phyloP scores from a whole-genome alignment of 2,888 invertebrate species.

The Ditylenchus weischeri region DNA sequence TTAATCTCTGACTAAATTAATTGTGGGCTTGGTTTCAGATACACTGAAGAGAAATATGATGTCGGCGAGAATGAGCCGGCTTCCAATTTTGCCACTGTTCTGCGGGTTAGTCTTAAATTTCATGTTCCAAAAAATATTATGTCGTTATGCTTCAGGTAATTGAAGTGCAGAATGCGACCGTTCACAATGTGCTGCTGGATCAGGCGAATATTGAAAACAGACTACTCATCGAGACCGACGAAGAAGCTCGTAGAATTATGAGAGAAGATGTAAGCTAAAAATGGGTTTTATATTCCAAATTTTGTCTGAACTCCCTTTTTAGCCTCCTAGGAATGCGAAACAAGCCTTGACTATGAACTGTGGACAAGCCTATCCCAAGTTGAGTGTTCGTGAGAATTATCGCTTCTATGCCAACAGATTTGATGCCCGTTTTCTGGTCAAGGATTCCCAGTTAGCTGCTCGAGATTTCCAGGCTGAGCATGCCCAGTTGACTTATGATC shows the following conservation, averaged over 20 bases:
- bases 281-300: not conserved
- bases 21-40: conserved; percentile 8
- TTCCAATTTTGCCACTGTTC: conserved; percentile 20
- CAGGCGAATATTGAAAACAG: conserved; percentile 35
- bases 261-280: conserved; percentile 30
- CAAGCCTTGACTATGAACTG: conserved; percentile 34
- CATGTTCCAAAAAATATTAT: too few relatives aligned
- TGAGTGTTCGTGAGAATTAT: conserved; percentile 19
- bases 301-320: conserved; percentile 6
- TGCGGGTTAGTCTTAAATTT: too few relatives aligned
- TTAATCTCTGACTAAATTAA: too few relatives aligned
- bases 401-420: conserved; percentile 26
- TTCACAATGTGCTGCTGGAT: conserved; percentile 45
- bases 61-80: conserved; percentile 26
- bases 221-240: conserved; percentile 41
- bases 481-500: not conserved
- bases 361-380: conserved; percentile 34
- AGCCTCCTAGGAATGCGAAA: conserved; percentile 36
- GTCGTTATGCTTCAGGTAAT: conserved; percentile 6
- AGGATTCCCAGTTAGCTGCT: conserved; percentile 3
- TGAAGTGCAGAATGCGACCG: conserved; percentile 27
- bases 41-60: conserved; percentile 26
- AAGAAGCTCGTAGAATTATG: conserved; percentile 44
- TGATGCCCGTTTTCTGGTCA: conserved; percentile 16
- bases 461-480: conserved; percentile 12